Evolutionary conservation across 2,113 vertebrate genomes (phyloP).

Genomic region (Calidris pugnax): DNA sequence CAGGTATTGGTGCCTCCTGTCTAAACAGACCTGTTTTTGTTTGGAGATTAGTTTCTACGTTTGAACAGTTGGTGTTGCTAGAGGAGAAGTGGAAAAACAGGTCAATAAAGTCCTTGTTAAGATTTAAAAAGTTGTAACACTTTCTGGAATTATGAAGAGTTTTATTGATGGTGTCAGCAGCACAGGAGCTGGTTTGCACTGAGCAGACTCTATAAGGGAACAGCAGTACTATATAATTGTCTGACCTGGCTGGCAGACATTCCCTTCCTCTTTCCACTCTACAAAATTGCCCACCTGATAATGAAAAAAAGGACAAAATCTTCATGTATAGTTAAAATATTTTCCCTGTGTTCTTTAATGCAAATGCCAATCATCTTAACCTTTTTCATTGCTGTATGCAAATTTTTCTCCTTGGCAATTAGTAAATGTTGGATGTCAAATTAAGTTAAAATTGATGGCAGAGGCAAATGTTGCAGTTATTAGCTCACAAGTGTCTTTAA

Average conservation of each 20-base stretch:
- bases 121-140: not conserved
- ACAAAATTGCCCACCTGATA: not conserved
- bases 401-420: conserved; percentile 75
- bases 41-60: not conserved
- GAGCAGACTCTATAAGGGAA: not conserved
- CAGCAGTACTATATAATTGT: not conserved
- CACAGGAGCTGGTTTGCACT: not conserved
- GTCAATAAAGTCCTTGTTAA: not conserved
- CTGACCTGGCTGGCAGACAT: not conserved
- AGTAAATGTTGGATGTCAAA: conserved; percentile 83
- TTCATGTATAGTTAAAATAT: not conserved
- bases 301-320: not conserved
- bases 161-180: not conserved
- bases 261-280: not conserved
- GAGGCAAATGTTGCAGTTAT: conserved; percentile 76
- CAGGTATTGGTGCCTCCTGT: not conserved
- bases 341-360: not conserved
- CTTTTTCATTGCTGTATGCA: conserved; percentile 30
- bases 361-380: conserved; percentile 43
- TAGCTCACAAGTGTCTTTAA: conserved; percentile 72
- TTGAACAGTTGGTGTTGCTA: not conserved
- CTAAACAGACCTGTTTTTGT: not conserved
- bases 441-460: conserved; percentile 84
- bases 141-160: conserved; percentile 8
- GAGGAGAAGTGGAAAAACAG: not conserved